These are phyloP conservation scores for Drosophila nigrodunni DNA, from an alignment of 1,140 invertebrate species.

Conservation along the genomic window DNA sequence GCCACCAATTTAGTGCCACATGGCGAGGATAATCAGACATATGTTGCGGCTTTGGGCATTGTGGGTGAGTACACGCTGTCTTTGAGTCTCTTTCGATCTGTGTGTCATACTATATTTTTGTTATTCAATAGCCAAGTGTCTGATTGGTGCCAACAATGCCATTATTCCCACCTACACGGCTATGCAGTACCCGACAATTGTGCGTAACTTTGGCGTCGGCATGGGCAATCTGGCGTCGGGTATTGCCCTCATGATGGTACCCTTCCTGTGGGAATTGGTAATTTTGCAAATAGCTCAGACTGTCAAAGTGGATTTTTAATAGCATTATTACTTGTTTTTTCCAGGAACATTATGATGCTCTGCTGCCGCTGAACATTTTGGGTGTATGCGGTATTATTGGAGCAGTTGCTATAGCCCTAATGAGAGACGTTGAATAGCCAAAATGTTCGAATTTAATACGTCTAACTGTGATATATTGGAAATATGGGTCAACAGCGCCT, in stretches of 20 bases:
- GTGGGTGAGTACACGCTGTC: slow-evolving; percentile 73
- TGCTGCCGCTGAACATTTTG: slow-evolving; percentile 88
- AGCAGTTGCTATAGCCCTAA: slow-evolving; percentile 87
- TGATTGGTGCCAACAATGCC: slow-evolving; percentile 89
- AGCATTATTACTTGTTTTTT: neutral
- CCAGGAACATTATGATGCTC: slow-evolving; percentile 84
- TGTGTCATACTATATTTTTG: neutral
- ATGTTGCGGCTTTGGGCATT: slow-evolving; percentile 86
- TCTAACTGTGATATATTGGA: slow-evolving; percentile 75
- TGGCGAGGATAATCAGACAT: slow-evolving; percentile 80
- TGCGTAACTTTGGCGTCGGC: slow-evolving; percentile 90
- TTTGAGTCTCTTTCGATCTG: neutral
- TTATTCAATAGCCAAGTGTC: slow-evolving; percentile 86
- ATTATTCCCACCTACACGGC: slow-evolving; percentile 90
- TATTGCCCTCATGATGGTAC: slow-evolving; percentile 89
- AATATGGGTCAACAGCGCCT: slow-evolving; percentile 43
- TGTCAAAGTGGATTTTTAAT: neutral
- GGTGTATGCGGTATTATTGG: slow-evolving; percentile 87
- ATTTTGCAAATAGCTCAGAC: slow-evolving; percentile 67
- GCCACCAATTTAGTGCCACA: slow-evolving; percentile 86
- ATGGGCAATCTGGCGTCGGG: slow-evolving; percentile 89
- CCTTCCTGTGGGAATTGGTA: slow-evolving; percentile 90
- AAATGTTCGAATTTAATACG: slow-evolving; percentile 33
- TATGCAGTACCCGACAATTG: slow-evolving; percentile 89
- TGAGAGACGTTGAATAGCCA: slow-evolving; percentile 69